phyloP scores from a whole-genome alignment of 2,797 vertebrate species.

The Sebastiscus tertius region DNA sequence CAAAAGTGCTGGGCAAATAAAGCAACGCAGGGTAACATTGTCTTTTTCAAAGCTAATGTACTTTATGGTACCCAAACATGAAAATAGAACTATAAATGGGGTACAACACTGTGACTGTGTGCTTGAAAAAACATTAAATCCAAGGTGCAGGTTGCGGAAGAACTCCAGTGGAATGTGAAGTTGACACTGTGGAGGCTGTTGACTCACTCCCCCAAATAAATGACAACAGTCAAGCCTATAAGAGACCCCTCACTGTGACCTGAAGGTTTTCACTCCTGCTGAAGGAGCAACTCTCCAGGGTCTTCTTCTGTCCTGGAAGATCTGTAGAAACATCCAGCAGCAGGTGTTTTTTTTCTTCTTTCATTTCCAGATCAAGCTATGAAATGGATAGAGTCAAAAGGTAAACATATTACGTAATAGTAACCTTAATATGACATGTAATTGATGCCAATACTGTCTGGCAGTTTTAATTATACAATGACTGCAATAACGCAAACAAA shows the following conservation, averaged over 20 bases:
- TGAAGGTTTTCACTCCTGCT: slow-evolving; percentile 29
- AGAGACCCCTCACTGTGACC: slow-evolving; percentile 45
- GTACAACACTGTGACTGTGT: not conserved
- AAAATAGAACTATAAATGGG: not conserved
- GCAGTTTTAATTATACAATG: not conserved
- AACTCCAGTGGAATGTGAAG: slow-evolving; percentile 46
- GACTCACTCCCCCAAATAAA: slow-evolving; percentile 63
- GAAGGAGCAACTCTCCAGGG: slow-evolving; percentile 13
- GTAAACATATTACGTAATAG: slow-evolving; percentile 40
- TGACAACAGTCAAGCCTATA: slow-evolving; percentile 60
- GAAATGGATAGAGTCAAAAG: slow-evolving; percentile 68
- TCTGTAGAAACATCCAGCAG: slow-evolving; percentile 23
- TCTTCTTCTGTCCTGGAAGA: slow-evolving; percentile 20
- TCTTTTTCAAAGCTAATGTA: not conserved
- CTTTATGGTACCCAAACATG: not conserved
- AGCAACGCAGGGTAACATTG: not conserved
- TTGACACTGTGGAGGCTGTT: slow-evolving; percentile 58
- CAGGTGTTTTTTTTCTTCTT: not conserved
- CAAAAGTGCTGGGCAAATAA: slow-evolving; percentile 6
- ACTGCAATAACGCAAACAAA: not conserved
- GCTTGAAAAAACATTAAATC: slow-evolving; percentile 7
- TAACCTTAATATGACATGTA: not conserved
- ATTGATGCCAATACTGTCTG: not conserved
- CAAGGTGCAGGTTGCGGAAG: slow-evolving; percentile 14
- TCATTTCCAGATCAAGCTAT: slow-evolving; percentile 20